A percentile compares a stretch with the other conserved stretches of the same genome.
phyloP scores from a whole-genome alignment of 2,113 vertebrate species.

The Hydrochoerus hydrochaeris region DNA sequence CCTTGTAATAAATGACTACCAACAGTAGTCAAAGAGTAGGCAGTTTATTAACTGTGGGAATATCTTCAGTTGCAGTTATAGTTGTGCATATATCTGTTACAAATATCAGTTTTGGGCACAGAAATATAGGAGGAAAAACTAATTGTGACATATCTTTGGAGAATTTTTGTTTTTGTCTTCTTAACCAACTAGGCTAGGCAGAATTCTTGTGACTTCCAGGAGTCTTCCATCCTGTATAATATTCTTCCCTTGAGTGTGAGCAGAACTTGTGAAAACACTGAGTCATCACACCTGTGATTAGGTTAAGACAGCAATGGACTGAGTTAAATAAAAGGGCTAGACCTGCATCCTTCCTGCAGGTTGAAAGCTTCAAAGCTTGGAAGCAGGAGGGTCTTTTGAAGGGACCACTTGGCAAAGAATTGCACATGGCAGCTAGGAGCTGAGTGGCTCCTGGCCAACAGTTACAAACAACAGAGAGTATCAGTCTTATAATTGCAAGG shows the following conservation, averaged over 20 bases:
- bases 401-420: not conserved
- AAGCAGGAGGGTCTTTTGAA: not conserved
- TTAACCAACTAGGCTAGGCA: not conserved
- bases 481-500: not conserved
- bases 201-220: not conserved
- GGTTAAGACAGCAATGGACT: not conserved
- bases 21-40: not conserved
- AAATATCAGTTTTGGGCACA: not conserved
- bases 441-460: not conserved
- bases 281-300: not conserved
- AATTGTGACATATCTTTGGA: slow-evolving; percentile 7
- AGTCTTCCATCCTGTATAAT: not conserved
- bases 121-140: not conserved
- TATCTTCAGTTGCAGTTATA: not conserved
- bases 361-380: not conserved
- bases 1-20: not conserved
- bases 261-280: not conserved
- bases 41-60: not conserved
- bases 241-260: not conserved
- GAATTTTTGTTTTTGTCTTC: slow-evolving; percentile 35
- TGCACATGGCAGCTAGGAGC: not conserved
- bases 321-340: not conserved
- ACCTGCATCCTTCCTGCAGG: not conserved
- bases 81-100: slow-evolving; percentile 8
- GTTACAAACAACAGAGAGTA: not conserved